Evolutionary conservation across 1,140 invertebrate species (phyloP).

Genomic region (Ceratitis capitata): DNA sequence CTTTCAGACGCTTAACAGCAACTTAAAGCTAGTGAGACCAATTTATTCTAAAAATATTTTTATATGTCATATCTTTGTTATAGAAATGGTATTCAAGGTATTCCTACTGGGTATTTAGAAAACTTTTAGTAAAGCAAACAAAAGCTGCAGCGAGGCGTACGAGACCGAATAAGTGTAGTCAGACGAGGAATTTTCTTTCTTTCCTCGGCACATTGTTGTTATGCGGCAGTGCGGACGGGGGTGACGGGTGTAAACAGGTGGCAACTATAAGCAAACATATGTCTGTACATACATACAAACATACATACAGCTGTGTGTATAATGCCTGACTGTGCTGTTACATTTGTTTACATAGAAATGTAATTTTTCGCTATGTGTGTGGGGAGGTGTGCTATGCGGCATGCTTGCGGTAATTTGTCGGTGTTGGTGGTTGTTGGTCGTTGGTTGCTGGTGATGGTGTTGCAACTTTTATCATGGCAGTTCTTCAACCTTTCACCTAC

Average conservation of each 20-base stretch:
- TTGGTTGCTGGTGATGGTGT: not conserved
- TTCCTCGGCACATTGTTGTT: not conserved
- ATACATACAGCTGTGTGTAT: not conserved
- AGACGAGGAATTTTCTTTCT: constrained; percentile 1
- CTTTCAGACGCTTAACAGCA: no score
- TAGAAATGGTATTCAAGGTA: no score
- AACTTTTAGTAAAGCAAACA: no score
- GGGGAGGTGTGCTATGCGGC: not conserved
- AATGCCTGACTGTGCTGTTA: not conserved
- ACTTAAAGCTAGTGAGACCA: no score
- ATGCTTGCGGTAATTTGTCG: not conserved
- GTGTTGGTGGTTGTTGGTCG: not conserved
- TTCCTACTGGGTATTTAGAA: not conserved
- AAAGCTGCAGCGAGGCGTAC: not conserved
- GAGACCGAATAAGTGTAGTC: not conserved
- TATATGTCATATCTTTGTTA: no score
- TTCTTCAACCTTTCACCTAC: constrained; percentile 37
- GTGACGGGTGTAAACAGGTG: constrained; percentile 25
- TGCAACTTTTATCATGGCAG: constrained; percentile 33
- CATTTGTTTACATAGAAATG: not conserved
- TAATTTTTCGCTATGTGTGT: not conserved
- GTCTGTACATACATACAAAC: not conserved
- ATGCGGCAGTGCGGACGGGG: not conserved
- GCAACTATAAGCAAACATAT: not conserved
- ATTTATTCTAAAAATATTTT: no score